Evolutionary conservation across 2,797 vertebrate genomes (phyloP).

Genomic region (Falco biarmicus): DNA sequence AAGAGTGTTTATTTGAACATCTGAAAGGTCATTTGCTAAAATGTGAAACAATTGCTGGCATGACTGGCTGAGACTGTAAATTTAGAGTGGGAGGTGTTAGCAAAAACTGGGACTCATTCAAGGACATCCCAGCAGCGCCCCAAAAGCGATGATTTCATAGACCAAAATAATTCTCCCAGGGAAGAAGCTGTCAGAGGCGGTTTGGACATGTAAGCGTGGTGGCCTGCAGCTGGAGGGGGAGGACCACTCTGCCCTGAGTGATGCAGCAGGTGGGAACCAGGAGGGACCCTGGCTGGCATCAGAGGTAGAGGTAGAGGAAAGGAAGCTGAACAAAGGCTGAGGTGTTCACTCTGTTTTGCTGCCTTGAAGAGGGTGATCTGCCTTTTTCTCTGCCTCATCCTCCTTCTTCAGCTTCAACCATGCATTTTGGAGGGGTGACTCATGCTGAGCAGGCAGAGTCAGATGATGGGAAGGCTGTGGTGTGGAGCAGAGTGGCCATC

Average conservation of each 20-base stretch:
- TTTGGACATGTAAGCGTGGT: neutral
- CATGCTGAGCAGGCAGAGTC: neutral
- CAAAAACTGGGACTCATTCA: conserved; percentile 38
- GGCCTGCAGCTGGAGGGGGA: neutral
- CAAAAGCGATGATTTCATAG: conserved; percentile 44
- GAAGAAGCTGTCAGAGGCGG: conserved; percentile 38
- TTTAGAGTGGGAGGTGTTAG: conserved; percentile 59
- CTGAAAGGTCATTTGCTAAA: conserved; percentile 49
- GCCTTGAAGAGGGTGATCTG: neutral
- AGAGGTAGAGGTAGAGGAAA: neutral
- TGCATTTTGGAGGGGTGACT: neutral
- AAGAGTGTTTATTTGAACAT: conserved; percentile 36
- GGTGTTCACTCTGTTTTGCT: neutral
- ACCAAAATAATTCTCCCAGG: conserved; percentile 39
- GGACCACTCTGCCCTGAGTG: neutral
- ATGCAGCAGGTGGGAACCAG: conserved; percentile 39
- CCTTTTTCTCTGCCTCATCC: neutral
- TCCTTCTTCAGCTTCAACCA: neutral
- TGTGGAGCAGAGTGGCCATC: neutral
- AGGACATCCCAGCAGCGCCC: conserved; percentile 56
- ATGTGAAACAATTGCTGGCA: neutral
- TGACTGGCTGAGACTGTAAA: neutral
- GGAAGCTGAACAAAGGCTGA: neutral
- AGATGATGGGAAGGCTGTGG: neutral
- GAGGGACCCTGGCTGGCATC: neutral